phyloP scores from a whole-genome alignment of 2,888 invertebrate species.

The Sminthurides aquaticus region DNA sequence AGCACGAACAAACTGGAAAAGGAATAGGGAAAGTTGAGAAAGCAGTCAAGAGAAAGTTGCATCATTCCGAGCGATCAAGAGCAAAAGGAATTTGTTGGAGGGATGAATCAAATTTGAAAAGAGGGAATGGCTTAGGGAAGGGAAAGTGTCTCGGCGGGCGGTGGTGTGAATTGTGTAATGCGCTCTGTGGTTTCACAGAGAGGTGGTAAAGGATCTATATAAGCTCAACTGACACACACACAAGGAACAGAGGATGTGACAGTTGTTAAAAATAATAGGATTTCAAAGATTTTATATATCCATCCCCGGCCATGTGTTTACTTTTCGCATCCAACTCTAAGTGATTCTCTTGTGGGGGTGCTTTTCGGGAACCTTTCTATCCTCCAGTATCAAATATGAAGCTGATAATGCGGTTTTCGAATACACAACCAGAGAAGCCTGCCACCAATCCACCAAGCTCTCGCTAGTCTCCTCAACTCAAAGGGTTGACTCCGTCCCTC shows the following conservation, averaged over 20 bases:
- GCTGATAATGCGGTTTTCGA: not conserved
- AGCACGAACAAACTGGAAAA: too few relatives aligned
- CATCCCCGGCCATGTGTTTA: not conserved
- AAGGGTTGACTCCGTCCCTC: too few relatives aligned
- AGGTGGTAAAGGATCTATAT: not conserved
- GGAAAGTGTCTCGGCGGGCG: too few relatives aligned
- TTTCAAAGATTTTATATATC: conserved; percentile 5
- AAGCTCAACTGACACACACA: too few relatives aligned
- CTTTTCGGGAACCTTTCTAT: not conserved
- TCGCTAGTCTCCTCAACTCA: too few relatives aligned
- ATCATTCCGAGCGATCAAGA: too few relatives aligned
- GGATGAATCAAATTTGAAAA: too few relatives aligned
- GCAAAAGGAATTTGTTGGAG: too few relatives aligned
- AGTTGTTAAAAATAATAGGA: conserved; percentile 18
- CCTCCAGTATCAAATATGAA: not conserved
- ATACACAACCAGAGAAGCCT: not conserved
- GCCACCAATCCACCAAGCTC: not conserved
- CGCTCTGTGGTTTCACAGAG: not conserved
- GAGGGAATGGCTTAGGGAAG: too few relatives aligned
- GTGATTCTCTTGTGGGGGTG: not conserved
- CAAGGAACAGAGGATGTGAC: not conserved
- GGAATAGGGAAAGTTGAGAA: too few relatives aligned
- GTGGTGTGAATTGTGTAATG: not conserved
- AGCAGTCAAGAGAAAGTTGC: too few relatives aligned
- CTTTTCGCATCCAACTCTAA: not conserved